These are phyloP conservation scores for Emys orbicularis DNA, from an alignment of 2,797 vertebrate genomes.

Conservation along the genomic window DNA sequence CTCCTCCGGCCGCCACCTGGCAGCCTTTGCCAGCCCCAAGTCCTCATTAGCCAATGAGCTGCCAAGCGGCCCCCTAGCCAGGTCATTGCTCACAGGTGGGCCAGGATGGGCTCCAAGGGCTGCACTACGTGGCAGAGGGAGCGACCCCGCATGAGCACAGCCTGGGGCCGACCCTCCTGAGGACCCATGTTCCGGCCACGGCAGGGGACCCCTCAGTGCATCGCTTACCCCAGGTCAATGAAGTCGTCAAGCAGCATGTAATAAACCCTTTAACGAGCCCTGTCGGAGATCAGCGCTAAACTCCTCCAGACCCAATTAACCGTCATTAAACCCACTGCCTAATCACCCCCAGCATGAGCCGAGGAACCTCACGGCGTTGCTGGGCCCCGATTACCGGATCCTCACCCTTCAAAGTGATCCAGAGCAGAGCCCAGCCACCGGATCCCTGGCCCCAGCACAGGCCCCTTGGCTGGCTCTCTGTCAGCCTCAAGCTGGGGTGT, in stretches of 20 bases:
- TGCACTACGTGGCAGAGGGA: too few species aligned
- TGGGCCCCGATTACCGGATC: neutral
- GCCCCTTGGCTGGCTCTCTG: neutral
- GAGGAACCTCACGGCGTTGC: neutral
- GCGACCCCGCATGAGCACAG: too few species aligned
- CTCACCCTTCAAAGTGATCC: neutral
- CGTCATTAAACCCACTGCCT: neutral
- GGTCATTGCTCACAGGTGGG: too few species aligned
- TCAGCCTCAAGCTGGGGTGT: neutral
- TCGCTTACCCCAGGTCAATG: neutral
- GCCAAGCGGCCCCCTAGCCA: too few species aligned
- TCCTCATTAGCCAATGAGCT: neutral
- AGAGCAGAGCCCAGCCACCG: neutral
- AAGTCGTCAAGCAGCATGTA: neutral
- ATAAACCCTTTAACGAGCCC: neutral
- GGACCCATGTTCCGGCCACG: too few species aligned
- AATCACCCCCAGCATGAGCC: neutral
- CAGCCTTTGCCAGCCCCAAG: neutral
- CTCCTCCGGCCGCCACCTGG: too few species aligned
- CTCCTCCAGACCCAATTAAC: neutral
- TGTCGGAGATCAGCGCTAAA: neutral
- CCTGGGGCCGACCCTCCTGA: too few species aligned
- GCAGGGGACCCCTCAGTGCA: neutral
- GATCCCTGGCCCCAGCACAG: neutral
- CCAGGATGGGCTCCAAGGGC: neutral